Evolutionary conservation across 2,888 invertebrate genomes (phyloP).

Genomic region (Ommatoiulus sabulosus): DNA sequence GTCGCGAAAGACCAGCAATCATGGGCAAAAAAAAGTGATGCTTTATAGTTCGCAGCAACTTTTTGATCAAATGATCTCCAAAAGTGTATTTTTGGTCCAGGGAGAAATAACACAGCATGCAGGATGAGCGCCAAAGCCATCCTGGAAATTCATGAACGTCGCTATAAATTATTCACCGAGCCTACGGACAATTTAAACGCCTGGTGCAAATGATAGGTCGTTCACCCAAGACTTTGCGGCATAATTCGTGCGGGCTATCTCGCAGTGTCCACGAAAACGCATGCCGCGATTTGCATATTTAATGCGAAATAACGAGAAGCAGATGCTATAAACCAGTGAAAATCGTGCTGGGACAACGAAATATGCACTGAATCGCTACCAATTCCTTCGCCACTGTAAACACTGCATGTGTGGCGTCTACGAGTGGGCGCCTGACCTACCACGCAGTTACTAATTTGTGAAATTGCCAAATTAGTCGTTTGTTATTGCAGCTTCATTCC

Average conservation of each 20-base stretch:
- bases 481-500: background rate
- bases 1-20: background rate
- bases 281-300: background rate
- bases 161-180: background rate
- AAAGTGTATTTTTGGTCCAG: background rate
- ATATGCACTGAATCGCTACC: background rate
- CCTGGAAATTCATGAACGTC: background rate
- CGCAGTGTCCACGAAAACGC: background rate
- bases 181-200: background rate
- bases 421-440: background rate
- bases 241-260: background rate
- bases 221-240: background rate
- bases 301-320: background rate
- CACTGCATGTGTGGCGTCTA: background rate
- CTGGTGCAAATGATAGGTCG: background rate
- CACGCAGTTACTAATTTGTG: background rate
- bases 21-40: background rate
- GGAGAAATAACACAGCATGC: background rate
- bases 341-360: background rate
- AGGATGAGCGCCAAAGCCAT: background rate
- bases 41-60: background rate
- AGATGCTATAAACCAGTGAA: background rate
- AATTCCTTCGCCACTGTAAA: background rate
- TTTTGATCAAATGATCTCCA: background rate
- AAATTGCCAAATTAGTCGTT: constrained; percentile 17